Evolutionary conservation across 2,797 vertebrate genomes (phyloP).

Genomic region (Darevskia nairensis): DNA sequence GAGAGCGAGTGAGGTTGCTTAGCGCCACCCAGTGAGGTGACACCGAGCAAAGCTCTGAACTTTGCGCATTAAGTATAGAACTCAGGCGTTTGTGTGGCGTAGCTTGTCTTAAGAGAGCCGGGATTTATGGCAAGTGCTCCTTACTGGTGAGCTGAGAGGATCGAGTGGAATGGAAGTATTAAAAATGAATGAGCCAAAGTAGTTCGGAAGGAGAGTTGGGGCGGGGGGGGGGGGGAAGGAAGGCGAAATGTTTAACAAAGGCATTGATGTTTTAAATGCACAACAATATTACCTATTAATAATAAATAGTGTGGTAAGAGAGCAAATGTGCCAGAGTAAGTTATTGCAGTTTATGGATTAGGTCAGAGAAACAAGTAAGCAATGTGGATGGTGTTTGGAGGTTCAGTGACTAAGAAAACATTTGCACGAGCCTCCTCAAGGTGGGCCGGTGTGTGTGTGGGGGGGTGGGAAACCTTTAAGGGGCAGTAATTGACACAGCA

Average conservation of each 20-base stretch:
- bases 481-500: neutral
- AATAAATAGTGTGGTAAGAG: slow-evolving; percentile 67
- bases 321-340: slow-evolving; percentile 70
- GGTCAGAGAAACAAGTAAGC: slow-evolving; percentile 32
- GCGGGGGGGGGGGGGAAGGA: slow-evolving; percentile 19
- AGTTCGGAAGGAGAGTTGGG: slow-evolving; percentile 52
- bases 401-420: slow-evolving; percentile 23
- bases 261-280: slow-evolving; percentile 76
- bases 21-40: neutral
- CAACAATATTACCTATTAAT: slow-evolving; percentile 71
- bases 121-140: slow-evolving; percentile 48
- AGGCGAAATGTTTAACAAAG: slow-evolving; percentile 70
- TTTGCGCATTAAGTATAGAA: neutral
- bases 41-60: neutral
- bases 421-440: neutral
- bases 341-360: slow-evolving; percentile 58
- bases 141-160: slow-evolving; percentile 48
- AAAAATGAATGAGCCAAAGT: slow-evolving; percentile 73
- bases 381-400: slow-evolving; percentile 26
- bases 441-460: neutral
- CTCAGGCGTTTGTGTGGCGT: neutral
- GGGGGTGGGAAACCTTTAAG: neutral
- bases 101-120: slow-evolving; percentile 3
- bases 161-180: slow-evolving; percentile 62
- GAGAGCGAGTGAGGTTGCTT: neutral